Evolutionary conservation across 2,113 vertebrate genomes (phyloP).

Genomic region (Gymnogyps californianus): DNA sequence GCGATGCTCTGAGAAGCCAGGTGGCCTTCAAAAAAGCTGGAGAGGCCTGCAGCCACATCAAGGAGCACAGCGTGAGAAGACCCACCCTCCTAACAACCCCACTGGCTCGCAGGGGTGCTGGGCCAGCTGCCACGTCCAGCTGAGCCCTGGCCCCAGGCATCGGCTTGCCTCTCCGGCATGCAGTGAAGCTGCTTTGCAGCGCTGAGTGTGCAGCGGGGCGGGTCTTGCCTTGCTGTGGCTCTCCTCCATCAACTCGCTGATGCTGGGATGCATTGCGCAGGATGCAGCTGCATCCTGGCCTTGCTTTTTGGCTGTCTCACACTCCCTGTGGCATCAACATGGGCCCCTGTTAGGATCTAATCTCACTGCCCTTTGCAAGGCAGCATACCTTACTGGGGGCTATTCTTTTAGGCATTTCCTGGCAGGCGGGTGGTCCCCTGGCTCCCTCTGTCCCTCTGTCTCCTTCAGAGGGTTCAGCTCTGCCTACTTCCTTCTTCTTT

Average conservation of each 20-base stretch:
- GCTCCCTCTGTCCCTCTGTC: not conserved
- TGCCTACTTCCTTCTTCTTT: not conserved
- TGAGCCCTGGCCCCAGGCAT: not conserved
- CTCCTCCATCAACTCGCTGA: accelerated
- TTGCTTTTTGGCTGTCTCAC: not conserved
- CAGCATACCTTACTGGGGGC: not conserved
- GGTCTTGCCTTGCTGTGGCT: not conserved
- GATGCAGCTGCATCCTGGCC: not conserved
- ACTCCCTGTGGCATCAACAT: not conserved
- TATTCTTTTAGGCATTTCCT: not conserved
- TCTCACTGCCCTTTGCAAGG: not conserved
- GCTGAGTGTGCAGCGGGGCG: not conserved
- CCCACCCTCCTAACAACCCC: not conserved
- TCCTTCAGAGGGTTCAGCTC: not conserved
- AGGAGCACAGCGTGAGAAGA: not conserved
- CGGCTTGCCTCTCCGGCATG: accelerated
- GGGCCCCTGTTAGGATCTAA: not conserved
- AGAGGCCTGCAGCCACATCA: not conserved
- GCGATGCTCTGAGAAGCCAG: not conserved
- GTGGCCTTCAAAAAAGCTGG: not conserved
- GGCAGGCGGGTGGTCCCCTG: accelerated
- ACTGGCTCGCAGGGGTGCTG: not conserved
- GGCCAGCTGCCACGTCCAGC: not conserved
- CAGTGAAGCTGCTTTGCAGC: accelerated
- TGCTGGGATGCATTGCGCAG: not conserved